phyloP scores from a whole-genome alignment of 2,113 vertebrate genomes.

The Nycticebus coucang region DNA sequence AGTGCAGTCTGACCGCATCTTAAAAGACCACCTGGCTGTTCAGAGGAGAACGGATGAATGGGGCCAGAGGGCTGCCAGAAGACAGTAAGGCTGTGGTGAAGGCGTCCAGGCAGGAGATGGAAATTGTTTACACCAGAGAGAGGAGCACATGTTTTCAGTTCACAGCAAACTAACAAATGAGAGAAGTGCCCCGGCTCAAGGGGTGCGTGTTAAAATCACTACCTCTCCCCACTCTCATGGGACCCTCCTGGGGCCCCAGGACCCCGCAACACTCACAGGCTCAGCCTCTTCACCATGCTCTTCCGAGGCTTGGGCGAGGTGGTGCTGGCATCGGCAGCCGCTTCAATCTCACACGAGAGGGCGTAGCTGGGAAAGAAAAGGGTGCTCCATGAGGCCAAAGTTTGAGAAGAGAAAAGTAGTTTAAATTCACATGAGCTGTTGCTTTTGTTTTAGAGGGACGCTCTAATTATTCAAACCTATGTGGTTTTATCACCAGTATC shows the following conservation, averaged over 20 bases:
- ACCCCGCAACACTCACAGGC: conserved; percentile 89
- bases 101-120: not conserved
- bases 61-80: not conserved
- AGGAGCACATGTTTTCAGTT: not conserved
- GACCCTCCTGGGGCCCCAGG: not conserved
- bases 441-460: not conserved
- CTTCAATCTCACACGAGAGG: conserved; percentile 92
- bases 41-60: not conserved
- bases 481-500: not conserved
- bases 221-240: not conserved
- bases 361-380: conserved; percentile 86
- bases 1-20: not conserved
- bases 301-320: conserved; percentile 92
- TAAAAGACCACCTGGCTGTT: not conserved
- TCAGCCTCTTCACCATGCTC: conserved; percentile 97
- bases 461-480: not conserved
- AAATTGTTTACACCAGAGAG: not conserved
- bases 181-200: not conserved
- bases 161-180: not conserved
- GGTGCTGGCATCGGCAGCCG: conserved; percentile 88
- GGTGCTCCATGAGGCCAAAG: not conserved
- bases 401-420: not conserved
- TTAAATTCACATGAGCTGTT: fast-evolving
- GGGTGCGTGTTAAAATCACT: fast-evolving
- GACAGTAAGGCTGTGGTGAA: not conserved